A percentile compares a stretch with the other conserved stretches of the same genome.
Evolutionary conservation across 2,888 invertebrate genomes (phyloP).

Genomic region (Sarcophaga carnaria): DNA sequence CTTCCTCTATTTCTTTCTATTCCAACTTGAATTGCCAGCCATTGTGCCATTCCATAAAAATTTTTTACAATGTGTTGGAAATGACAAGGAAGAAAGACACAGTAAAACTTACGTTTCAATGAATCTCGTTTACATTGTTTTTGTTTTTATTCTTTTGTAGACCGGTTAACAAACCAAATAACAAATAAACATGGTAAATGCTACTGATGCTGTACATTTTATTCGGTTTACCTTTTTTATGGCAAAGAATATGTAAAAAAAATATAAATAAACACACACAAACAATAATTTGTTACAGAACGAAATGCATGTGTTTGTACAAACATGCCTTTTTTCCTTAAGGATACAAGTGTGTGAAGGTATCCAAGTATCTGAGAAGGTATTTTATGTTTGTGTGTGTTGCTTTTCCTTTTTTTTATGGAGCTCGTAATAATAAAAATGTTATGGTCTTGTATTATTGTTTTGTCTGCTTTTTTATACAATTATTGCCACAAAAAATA

Average conservation of each 20-base stretch:
- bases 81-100: neutral
- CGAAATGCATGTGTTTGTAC: neutral
- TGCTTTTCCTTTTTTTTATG: constrained; percentile 24
- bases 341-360: neutral
- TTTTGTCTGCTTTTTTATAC: too few relatives aligned
- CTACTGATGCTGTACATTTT: neutral
- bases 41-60: neutral
- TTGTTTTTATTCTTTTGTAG: neutral
- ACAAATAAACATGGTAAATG: neutral
- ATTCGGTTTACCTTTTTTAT: neutral
- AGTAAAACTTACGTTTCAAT: constrained; percentile 44
- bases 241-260: neutral
- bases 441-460: constrained; percentile 8
- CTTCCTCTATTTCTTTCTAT: neutral
- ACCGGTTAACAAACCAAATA: constrained; percentile 28
- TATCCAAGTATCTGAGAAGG: neutral
- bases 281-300: constrained; percentile 30
- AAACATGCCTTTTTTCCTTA: constrained; percentile 3
- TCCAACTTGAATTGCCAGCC: neutral
- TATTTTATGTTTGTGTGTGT: constrained; percentile 1
- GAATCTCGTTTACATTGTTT: constrained; percentile 32
- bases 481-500: too few relatives aligned
- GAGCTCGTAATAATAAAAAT: constrained; percentile 35
- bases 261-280: neutral
- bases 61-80: neutral